Percentiles rank a stretch among this genome's conserved stretches.
phyloP scores from a whole-genome alignment of 2,888 invertebrate genomes.

The Caenorhabditis japonica region DNA sequence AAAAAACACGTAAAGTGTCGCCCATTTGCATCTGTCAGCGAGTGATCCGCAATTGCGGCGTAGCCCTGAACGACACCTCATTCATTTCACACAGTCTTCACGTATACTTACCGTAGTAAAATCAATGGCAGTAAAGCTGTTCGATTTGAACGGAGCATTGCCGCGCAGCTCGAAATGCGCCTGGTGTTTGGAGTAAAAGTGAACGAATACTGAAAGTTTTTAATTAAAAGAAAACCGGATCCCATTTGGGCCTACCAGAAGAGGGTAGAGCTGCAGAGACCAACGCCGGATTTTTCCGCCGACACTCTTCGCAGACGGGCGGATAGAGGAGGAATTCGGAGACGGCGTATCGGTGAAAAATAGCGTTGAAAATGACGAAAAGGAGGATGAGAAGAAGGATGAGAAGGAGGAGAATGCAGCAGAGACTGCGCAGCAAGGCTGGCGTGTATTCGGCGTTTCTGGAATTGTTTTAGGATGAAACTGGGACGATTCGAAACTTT shows the following conservation, averaged over 20 bases:
- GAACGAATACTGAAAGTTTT: conserved; percentile 56
- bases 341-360: conserved; percentile 69
- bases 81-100: too few species aligned
- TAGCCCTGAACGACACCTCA: conserved; percentile 62
- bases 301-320: conserved; percentile 75
- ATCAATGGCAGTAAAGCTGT: conserved; percentile 76
- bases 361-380: conserved; percentile 68
- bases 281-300: conserved; percentile 69
- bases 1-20: conserved; percentile 72
- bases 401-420: conserved; percentile 69
- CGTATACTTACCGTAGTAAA: conserved; percentile 68
- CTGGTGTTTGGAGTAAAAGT: conserved; percentile 64
- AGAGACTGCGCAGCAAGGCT: conserved; percentile 60
- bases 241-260: conserved; percentile 37
- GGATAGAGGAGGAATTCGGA: conserved; percentile 73
- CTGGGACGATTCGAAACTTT: too few species aligned
- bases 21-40: conserved; percentile 72
- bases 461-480: conserved; percentile 32
- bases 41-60: conserved; percentile 74
- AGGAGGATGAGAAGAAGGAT: conserved; percentile 70
- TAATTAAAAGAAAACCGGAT: too few species aligned
- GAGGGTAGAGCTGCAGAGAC: conserved; percentile 64
- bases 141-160: conserved; percentile 75
- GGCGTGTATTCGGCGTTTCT: conserved; percentile 71
- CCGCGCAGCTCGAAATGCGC: conserved; percentile 74